These are phyloP conservation scores for Galeruca laticollis DNA, from an alignment of 2,888 invertebrate genomes.

Conservation along the genomic window DNA sequence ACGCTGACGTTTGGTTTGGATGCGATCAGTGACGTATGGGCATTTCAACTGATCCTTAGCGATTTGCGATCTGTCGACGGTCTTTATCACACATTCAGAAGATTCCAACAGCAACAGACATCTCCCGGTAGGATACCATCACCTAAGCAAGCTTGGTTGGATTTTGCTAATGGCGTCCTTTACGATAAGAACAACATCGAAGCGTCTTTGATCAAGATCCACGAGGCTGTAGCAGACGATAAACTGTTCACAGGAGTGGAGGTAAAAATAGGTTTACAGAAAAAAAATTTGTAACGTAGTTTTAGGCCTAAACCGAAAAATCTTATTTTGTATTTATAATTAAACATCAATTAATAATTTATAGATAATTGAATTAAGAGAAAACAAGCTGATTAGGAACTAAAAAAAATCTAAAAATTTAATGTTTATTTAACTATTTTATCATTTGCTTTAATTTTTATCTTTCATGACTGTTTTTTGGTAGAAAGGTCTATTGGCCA, in stretches of 20 bases:
- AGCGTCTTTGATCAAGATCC: conserved; percentile 71
- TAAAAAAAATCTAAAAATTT: no score
- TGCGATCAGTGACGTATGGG: conserved; percentile 69
- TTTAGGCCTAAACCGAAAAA: no score
- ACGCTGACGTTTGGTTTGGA: conserved; percentile 53
- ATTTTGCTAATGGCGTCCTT: conserved; percentile 76
- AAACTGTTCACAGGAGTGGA: conserved; percentile 76
- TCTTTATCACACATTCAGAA: conserved; percentile 76
- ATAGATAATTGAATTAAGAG: no score
- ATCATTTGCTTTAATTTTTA: no score
- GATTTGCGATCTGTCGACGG: conserved; percentile 75
- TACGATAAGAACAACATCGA: conserved; percentile 73
- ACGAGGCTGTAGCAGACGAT: conserved; percentile 72
- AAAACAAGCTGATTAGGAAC: no score
- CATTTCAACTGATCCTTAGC: conserved; percentile 74
- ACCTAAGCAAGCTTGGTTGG: conserved; percentile 71
- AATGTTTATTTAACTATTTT: no score
- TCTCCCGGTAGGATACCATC: conserved; percentile 61
- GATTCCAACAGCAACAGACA: conserved; percentile 69
- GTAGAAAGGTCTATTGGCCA: no score
- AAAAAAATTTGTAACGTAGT: no score
- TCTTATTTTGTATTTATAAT: no score
- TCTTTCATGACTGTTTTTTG: no score
- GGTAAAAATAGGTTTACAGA: no score
- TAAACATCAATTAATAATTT: no score